Conservation (phyloP, 2,113 vertebrate species). For the Regulus satrapa region DNA sequence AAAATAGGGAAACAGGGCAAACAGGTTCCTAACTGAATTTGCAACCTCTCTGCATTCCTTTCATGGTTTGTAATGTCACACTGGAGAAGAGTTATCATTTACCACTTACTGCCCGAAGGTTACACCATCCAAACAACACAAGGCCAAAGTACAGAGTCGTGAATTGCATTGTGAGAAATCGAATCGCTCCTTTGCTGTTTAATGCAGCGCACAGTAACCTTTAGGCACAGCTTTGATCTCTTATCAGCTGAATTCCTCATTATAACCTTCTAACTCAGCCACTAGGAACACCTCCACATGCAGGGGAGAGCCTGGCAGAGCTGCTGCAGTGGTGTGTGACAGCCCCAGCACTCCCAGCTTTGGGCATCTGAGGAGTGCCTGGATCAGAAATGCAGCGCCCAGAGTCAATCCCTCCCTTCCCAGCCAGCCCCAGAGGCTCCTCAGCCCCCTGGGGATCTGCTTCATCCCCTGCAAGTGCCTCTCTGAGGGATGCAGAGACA, state of each 20-base stretch:
- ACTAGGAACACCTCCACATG: background rate
- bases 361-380: background rate
- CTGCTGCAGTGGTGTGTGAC: background rate
- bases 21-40: background rate
- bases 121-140: slow-evolving; percentile 26
- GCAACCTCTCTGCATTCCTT: slow-evolving; percentile 38
- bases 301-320: background rate
- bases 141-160: slow-evolving; percentile 47
- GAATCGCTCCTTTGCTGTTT: background rate
- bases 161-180: background rate
- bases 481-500: background rate
- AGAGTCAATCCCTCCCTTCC: background rate
- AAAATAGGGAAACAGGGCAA: background rate
- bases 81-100: slow-evolving; percentile 35
- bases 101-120: slow-evolving; percentile 35
- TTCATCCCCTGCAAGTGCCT: background rate
- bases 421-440: background rate
- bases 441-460: background rate
- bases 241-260: slow-evolving; percentile 11
- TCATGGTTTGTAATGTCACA: background rate
- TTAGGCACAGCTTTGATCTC: slow-evolving; percentile 19
- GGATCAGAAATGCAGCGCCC: background rate
- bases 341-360: background rate
- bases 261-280: background rate
- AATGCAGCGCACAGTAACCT: background rate